Base-by-base conservation (phyloP, 1,140 invertebrate species). In the Hesperophylax magnus region DNA sequence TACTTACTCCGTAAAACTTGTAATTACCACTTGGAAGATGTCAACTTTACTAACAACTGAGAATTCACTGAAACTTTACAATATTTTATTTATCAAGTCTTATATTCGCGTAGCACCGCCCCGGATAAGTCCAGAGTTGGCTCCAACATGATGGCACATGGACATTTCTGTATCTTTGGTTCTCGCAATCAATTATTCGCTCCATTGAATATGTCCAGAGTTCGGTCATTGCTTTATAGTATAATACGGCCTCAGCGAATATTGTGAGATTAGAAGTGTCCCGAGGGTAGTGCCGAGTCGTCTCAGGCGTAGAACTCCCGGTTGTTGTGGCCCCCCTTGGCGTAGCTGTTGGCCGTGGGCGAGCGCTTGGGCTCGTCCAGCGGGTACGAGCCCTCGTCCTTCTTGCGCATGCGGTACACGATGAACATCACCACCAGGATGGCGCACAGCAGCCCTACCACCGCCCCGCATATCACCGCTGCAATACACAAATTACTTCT, bases 361-460 rank as follows among this genome's bases (percentile, higher is more conserved):
- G 96, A 97, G 88, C 97, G 92, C 89, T 98, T 98, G 18, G 97
- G 97, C 90, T 99, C 98, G 86, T 99, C 98, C 80, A 99, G 91
- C 7, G 98, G 96, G 88, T 99, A 99, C 81, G 97, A 98, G 17
- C 98, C 98, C 89, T 99, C 98, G 88, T 99, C 98, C 92, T 99
- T 99, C 93, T 99, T 99, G 88, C 98, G 94, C 97, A 99, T 99
- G 87, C 98, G 94, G 90, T 99, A 99, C 7, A 98, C 97, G 86
- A 99, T 98, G 91, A 99, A 99, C 98, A 99, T 99, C 63, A 99
- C 97, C 81, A 99, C 95, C 65, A 99, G 92, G 88, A 99, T 99
- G 86, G 98, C 97, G 90, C 97, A 98, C 22, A 99, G 92, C 53
- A 99, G 90, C 58, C 98, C 97, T 17, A 99, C 98, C 75, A 99